phyloP scores from a whole-genome alignment of 92 coral and sea anemone species.

The Pocillopora grandis region DNA sequence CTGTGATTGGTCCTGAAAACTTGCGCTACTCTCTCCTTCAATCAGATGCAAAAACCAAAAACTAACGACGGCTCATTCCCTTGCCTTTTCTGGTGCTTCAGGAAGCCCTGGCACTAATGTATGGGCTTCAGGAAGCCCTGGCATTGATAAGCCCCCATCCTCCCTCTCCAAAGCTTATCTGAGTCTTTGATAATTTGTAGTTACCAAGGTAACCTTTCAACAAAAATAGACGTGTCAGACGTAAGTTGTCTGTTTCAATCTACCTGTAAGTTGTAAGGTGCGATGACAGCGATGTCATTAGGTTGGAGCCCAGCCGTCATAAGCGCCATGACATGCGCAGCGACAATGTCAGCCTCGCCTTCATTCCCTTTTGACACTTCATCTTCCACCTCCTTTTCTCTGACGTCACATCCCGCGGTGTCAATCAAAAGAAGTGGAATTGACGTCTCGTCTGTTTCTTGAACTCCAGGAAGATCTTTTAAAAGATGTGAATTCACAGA shows the following conservation, averaged over 20 bases:
- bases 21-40: too few relatives aligned
- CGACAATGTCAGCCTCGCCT: constrained; percentile 96
- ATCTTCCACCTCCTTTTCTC: constrained; percentile 76
- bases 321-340: constrained; percentile 83
- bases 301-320: constrained; percentile 87
- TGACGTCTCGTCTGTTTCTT: constrained; percentile 82
- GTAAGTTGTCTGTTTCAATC: background rate
- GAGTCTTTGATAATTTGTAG: too few relatives aligned
- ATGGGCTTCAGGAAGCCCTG: too few relatives aligned
- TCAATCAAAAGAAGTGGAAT: constrained; percentile 89
- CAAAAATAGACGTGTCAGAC: too few relatives aligned
- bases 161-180: too few relatives aligned
- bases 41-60: too few relatives aligned
- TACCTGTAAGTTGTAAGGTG: constrained; percentile 96
- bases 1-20: too few relatives aligned
- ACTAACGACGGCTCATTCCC: too few relatives aligned
- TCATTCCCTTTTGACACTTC: constrained; percentile 97
- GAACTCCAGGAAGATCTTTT: constrained; percentile 76
- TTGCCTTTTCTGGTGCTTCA: too few relatives aligned
- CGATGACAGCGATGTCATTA: constrained; percentile 86
- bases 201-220: too few relatives aligned
- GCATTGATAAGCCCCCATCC: too few relatives aligned
- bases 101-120: too few relatives aligned
- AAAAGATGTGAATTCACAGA: constrained; percentile 84
- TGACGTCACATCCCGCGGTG: constrained; percentile 97